These are phyloP conservation scores for Heliothis virescens DNA, from an alignment of 1,140 invertebrate genomes.

Conservation along the genomic window DNA sequence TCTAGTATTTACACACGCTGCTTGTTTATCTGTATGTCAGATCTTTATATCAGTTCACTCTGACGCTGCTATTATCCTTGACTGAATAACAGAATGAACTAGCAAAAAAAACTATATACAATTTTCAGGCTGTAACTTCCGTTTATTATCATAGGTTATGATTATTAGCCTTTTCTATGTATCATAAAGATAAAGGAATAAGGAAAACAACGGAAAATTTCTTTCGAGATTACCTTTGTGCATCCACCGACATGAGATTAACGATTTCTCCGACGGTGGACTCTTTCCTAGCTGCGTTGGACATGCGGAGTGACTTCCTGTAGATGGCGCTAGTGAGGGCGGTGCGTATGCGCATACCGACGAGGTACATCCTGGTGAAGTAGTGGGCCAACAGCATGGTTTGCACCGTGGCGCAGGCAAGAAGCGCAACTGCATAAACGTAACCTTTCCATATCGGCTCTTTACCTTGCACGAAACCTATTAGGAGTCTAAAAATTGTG, in stretches of 20 bases:
- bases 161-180: no score
- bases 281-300: slow-evolving; percentile 92
- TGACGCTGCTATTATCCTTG: slow-evolving; percentile 5
- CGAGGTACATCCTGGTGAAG: slow-evolving; percentile 95
- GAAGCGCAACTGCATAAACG: slow-evolving; percentile 92
- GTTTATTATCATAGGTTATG: no score
- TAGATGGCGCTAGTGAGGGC: slow-evolving; percentile 97
- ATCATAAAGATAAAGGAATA: background rate
- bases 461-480: slow-evolving; percentile 88
- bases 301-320: slow-evolving; percentile 94
- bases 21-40: slow-evolving; percentile 14
- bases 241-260: slow-evolving; percentile 97
- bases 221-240: slow-evolving; percentile 83
- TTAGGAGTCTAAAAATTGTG: slow-evolving; percentile 87
- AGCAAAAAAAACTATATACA: no score
- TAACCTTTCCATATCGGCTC: slow-evolving; percentile 95
- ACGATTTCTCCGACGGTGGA: slow-evolving; percentile 97
- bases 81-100: background rate
- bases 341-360: slow-evolving; percentile 96
- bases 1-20: background rate
- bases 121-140: no score
- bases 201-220: background rate
- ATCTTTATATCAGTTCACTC: slow-evolving; percentile 2
- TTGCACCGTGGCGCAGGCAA: slow-evolving; percentile 93
- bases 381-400: slow-evolving; percentile 96